Evolutionary conservation across 2,113 vertebrate species (phyloP).

Genomic region (Cheirogaleus medius): DNA sequence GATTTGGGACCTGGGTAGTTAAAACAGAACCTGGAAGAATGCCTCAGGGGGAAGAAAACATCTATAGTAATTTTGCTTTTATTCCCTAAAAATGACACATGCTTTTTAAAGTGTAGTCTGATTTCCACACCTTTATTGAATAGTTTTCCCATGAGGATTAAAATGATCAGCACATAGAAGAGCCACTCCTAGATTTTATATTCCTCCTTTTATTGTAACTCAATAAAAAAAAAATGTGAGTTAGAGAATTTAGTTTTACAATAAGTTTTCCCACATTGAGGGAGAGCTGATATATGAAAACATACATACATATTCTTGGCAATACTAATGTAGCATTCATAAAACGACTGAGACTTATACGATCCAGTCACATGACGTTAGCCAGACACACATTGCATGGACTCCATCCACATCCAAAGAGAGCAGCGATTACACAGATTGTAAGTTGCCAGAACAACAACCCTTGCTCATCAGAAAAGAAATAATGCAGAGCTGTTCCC

Average conservation of each 20-base stretch:
- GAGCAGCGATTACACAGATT: not conserved
- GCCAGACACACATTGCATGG: not conserved
- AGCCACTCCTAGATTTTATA: not conserved
- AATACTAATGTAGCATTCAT: not conserved
- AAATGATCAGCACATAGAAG: not conserved
- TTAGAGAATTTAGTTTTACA: slow-evolving; percentile 50
- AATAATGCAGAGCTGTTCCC: not conserved
- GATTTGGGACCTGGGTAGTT: not conserved
- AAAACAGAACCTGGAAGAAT: not conserved
- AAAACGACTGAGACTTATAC: not conserved
- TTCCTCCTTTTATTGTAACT: slow-evolving; percentile 15
- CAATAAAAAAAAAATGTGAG: slow-evolving; percentile 28
- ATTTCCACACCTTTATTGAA: not conserved
- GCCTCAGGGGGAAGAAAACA: not conserved
- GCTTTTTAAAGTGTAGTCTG: slow-evolving; percentile 13
- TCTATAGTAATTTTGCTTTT: not conserved
- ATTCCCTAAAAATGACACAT: not conserved
- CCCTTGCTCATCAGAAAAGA: not conserved
- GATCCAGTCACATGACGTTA: not conserved
- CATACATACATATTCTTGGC: not conserved
- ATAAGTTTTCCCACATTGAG: slow-evolving; percentile 12
- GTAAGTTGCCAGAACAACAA: not conserved
- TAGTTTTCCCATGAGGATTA: not conserved
- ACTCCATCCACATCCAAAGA: not conserved
- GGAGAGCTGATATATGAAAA: not conserved